Percentiles rank a stretch among this genome's conserved stretches.
Conservation (phyloP, 2,888 invertebrate genomes). For the Nebria salina region DNA sequence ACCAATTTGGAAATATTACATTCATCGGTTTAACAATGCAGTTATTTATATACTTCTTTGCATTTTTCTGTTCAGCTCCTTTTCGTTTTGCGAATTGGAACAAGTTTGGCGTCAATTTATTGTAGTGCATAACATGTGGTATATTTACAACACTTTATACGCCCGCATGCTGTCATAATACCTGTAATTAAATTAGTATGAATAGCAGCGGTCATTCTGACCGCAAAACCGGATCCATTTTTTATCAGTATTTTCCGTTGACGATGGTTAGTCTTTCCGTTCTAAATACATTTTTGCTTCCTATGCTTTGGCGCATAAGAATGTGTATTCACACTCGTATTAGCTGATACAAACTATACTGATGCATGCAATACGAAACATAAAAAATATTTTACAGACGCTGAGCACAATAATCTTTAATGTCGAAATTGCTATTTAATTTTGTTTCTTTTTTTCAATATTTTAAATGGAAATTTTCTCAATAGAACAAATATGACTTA, state of each 20-base stretch:
- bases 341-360: too few species aligned
- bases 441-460: too few species aligned
- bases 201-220: slow-evolving; percentile 19
- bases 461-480: too few species aligned
- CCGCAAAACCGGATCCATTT: slow-evolving; percentile 30
- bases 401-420: too few species aligned
- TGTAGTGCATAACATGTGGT: neutral
- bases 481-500: too few species aligned
- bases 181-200: slow-evolving; percentile 42
- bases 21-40: neutral
- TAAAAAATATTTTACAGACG: too few species aligned
- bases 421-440: too few species aligned
- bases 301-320: too few species aligned
- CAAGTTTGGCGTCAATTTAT: neutral
- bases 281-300: neutral
- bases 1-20: neutral
- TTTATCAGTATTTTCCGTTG: slow-evolving; percentile 27
- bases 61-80: neutral
- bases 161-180: slow-evolving; percentile 45
- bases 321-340: too few species aligned
- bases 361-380: too few species aligned
- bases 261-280: slow-evolving; percentile 6
- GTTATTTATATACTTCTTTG: neutral
- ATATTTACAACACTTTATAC: slow-evolving; percentile 19
- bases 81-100: neutral